Conservation (phyloP, 35 echinoderm and acorn worm genomes). For the Holothuria glaberrima region DNA sequence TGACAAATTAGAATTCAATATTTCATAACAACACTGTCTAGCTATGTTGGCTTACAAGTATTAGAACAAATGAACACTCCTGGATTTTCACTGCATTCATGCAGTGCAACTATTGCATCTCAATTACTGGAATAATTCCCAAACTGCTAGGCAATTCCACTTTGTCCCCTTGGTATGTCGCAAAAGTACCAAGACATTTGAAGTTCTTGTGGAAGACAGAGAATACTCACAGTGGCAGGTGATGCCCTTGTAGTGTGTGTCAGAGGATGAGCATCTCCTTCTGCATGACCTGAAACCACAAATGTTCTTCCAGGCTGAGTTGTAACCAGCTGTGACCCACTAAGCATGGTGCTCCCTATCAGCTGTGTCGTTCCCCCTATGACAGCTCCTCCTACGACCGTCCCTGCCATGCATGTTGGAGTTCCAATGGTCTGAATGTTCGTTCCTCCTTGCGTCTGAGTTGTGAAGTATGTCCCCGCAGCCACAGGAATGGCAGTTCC, state of each 20-base stretch:
- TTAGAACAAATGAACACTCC: too few relatives aligned
- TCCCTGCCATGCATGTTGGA: conserved; percentile 47
- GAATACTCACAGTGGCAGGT: conserved; percentile 91
- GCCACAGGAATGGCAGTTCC: conserved; percentile 76
- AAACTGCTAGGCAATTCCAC: too few relatives aligned
- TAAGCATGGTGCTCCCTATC: conserved; percentile 70
- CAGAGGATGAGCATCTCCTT: conserved; percentile 85
- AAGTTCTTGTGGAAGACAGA: too few relatives aligned
- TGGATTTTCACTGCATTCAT: too few relatives aligned
- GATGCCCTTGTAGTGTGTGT: conserved; percentile 98
- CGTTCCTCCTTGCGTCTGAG: conserved; percentile 54
- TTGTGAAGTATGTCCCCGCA: conserved; percentile 76
- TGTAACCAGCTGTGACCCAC: conserved; percentile 83
- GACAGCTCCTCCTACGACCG: conserved; percentile 66
- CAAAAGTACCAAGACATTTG: too few relatives aligned
- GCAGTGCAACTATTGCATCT: too few relatives aligned
- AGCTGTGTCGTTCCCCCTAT: conserved; percentile 68
- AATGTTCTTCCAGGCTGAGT: conserved; percentile 87
- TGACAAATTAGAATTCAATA: too few relatives aligned
- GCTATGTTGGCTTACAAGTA: too few relatives aligned
- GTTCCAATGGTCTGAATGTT: conserved; percentile 91
- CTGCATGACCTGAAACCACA: conserved; percentile 87
- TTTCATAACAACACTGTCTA: too few relatives aligned
- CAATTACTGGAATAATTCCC: too few relatives aligned
- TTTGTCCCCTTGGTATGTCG: too few relatives aligned